Conservation (phyloP, 2,797 vertebrate genomes). For the Tokudaia tokunoshimensis region DNA sequence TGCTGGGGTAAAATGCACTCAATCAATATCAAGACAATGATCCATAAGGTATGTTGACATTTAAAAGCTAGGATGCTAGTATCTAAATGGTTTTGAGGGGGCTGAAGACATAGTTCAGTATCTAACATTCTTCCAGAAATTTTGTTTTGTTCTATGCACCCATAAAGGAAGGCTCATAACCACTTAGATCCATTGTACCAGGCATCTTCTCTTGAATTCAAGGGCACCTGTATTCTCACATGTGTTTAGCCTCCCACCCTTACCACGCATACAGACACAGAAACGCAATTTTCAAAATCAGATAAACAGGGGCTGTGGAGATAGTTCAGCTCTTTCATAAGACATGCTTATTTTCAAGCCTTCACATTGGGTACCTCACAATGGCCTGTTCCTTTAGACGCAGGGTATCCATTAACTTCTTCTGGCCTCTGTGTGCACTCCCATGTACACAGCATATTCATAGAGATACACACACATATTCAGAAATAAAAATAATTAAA, state of each 20-base stretch:
- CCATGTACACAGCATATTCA: not conserved
- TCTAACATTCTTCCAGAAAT: not conserved
- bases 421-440: not conserved
- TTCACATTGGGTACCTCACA: not conserved
- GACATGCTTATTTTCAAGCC: not conserved
- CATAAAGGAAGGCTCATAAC: not conserved
- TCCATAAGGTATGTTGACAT: not conserved
- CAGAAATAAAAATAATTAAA: not conserved
- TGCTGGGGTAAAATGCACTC: not conserved
- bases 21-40: not conserved
- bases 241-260: no score
- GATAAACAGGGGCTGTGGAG: not conserved
- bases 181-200: not conserved
- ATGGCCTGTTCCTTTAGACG: not conserved
- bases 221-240: not conserved
- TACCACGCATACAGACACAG: not conserved
- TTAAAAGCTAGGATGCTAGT: slow-evolving; percentile 20
- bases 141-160: not conserved
- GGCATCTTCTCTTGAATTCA: no score
- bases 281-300: not conserved
- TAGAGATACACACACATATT: no score
- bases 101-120: not conserved
- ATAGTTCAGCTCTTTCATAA: not conserved
- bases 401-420: not conserved
- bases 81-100: slow-evolving; percentile 45